Evolutionary conservation across 2,797 vertebrate genomes (phyloP), one percentile per base, ranked within the genome.

Genomic region (Telmatherina bonti): DNA sequence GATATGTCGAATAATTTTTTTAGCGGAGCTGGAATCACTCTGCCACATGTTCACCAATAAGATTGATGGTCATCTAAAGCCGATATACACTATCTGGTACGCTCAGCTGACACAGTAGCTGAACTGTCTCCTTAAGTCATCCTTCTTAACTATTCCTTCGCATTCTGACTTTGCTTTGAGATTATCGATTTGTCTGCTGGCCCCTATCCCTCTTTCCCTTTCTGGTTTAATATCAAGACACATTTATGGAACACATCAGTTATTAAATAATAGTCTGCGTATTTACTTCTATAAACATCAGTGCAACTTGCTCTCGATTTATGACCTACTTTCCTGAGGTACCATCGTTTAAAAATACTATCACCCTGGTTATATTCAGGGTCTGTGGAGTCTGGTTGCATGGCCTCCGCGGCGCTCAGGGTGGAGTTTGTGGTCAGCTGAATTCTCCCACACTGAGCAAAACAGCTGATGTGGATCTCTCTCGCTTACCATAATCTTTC

Each of bases 271-370:
- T 83, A 76, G 74, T 73, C 74, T 64, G 74, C 55, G n/a, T 74
- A 77, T 91, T 85, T 85, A 83, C 78, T 82, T 81, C 69, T 77
- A 84, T 74, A 81, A 88, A 91, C 83, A 84, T 82, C 79, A 53
- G 62, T 72, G 66, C 70, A 81, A 78, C 73, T 73, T 83, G 75
- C 63, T 81, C 72, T 77, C 75, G 84, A 82, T 88, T 84, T 87
- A 85, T 90, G 90, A 90, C 91, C 89, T 88, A 88, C 78, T 92
- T 92, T 90, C 77, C 75, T 30, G 66, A 85, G 85, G 80, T 74
- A 72, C 62, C 68, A 51, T 82, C 76, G 61, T 90, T 89, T 92
- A 88, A 86, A 93, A 87, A 89, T 86, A 89, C 78, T 68, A 78
- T 57, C 68, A 57, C 76, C 60, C 72, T 59, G 71, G 67, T 81